phyloP scores from a whole-genome alignment of 2,797 vertebrate genomes.

The Rhinatrema bivittatum region DNA sequence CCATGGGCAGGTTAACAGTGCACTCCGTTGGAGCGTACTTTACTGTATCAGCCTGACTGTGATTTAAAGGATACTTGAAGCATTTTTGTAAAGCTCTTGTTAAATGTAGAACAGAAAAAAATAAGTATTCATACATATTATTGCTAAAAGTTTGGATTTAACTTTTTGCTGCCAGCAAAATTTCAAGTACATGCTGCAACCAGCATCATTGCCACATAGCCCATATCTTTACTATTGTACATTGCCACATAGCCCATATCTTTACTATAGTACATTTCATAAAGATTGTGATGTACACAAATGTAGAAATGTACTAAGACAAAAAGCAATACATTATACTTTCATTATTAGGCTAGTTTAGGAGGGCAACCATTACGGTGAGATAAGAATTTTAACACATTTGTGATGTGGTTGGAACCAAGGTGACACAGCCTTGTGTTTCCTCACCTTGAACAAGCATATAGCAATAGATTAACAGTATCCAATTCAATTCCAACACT shows the following conservation, averaged over 20 bases:
- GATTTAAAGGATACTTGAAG: conserved; percentile 70
- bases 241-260: conserved; percentile 14
- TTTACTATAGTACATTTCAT: conserved; percentile 21
- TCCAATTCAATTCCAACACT: too few relatives aligned
- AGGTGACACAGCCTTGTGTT: conserved; percentile 32
- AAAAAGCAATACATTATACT: conserved; percentile 39
- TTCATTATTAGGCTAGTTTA: conserved; percentile 12
- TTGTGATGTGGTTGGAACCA: background rate
- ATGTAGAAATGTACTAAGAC: conserved; percentile 15
- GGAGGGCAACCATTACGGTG: conserved; percentile 1
- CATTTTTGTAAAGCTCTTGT: conserved; percentile 59
- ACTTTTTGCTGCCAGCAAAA: conserved; percentile 30
- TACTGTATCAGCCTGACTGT: too few relatives aligned
- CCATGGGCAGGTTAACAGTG: too few relatives aligned
- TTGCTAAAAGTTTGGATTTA: conserved; percentile 16
- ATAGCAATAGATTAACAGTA: too few relatives aligned
- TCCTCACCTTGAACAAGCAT: too few relatives aligned
- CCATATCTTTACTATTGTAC: conserved; percentile 26
- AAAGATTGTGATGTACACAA: conserved; percentile 16
- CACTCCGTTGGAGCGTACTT: too few relatives aligned
- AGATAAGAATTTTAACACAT: background rate
- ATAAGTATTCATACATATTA: conserved; percentile 26
- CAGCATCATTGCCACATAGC: conserved; percentile 23
- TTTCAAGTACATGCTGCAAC: conserved; percentile 18
- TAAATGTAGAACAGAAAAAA: conserved; percentile 22